These are phyloP conservation scores for Ursus arctos DNA, from an alignment of 2,113 vertebrate genomes.

Conservation along the genomic window DNA sequence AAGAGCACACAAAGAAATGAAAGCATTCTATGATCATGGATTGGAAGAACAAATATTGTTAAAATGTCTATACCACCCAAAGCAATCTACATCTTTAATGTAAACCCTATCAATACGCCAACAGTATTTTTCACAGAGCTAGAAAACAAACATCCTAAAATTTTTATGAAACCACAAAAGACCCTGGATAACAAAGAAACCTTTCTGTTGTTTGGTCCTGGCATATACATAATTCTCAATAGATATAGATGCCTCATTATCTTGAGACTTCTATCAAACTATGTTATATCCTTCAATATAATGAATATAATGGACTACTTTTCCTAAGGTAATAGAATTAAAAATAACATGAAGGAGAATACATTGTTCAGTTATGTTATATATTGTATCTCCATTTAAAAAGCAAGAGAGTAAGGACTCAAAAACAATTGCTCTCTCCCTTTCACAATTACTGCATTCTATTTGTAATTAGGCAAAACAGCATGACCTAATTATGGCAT, in stretches of 20 bases:
- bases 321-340: slow-evolving; percentile 65
- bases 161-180: too few relatives aligned
- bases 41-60: too few relatives aligned
- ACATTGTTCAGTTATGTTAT: slow-evolving; percentile 77
- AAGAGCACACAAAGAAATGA: too few relatives aligned
- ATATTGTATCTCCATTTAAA: slow-evolving; percentile 80
- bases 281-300: not conserved
- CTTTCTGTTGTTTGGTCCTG: not conserved
- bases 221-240: not conserved
- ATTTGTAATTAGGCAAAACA: slow-evolving; percentile 69
- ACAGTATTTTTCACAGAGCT: too few relatives aligned
- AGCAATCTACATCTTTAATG: too few relatives aligned
- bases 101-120: too few relatives aligned
- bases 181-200: too few relatives aligned
- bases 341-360: slow-evolving; percentile 76
- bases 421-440: slow-evolving; percentile 79
- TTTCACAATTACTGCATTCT: slow-evolving; percentile 79
- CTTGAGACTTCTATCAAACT: not conserved
- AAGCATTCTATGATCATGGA: too few relatives aligned
- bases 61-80: too few relatives aligned
- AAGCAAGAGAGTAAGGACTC: slow-evolving; percentile 81
- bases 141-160: too few relatives aligned
- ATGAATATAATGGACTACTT: not conserved
- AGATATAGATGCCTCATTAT: not conserved
- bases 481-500: slow-evolving; percentile 31